Evolutionary conservation across 2,113 vertebrate genomes (phyloP), one percentile per base, ranked within the genome.

Genomic region (Pao palembangensis): DNA sequence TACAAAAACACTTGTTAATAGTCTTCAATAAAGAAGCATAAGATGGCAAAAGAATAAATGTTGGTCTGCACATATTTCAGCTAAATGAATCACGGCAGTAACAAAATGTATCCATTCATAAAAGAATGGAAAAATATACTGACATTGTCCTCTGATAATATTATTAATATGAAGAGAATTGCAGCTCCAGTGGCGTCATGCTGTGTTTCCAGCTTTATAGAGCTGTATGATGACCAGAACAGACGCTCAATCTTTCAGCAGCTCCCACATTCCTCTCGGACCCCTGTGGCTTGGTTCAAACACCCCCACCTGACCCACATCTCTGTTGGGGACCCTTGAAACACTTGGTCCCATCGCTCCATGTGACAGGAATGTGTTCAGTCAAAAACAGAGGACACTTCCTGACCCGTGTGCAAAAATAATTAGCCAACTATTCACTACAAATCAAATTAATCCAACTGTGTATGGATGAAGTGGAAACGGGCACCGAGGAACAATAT

Each of bases 361-460:
- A 65, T 83, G 82, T 85, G 56, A 88, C 65, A 79, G 85, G 68
- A 91, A 89, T 91, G 86, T 89, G 87, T 80, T 78, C 74, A 75
- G 80, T 73, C 88, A 91, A 92, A 92, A 88, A 87, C 89, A 91
- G 90, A 93, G 91, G 89, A 93, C 91, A 55, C 92, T 92, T 91
- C 88, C 91, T 90, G 86, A 93, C 91, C 93, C 93, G 93, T 94
- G 94, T 94, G 93, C 90, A 92, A 94, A 47, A 94, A 94, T 93
- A 93, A 96, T 94, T 92, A 17, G 34, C 34, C 17, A 38, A 8
- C 11, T 51, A 16, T 16, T 42, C 14, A 21, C 0, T 8, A 18
- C 41, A 15, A 50, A 20, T n/a, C 1, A 1, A 14, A 55, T 28
- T 5, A 31, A 15, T 53, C 25, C 19, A 8, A n/a, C 31, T 5